Conservation (phyloP, 2,888 invertebrate species). For the Perithous albicinctus region DNA sequence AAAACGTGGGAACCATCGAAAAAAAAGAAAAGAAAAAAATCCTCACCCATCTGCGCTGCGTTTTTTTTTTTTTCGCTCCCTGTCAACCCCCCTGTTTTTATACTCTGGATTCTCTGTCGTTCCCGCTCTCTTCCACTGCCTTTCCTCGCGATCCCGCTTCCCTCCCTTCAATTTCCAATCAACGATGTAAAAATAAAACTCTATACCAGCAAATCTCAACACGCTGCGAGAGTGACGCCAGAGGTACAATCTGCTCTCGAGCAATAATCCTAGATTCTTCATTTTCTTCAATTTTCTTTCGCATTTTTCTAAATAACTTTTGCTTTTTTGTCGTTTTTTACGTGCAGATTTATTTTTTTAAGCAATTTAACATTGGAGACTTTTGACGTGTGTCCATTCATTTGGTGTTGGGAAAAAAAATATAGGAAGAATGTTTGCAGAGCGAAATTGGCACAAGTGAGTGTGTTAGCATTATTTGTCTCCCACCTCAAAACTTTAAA, state of each 20-base stretch:
- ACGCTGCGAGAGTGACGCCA: neutral
- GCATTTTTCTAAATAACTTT: neutral
- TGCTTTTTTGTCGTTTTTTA: neutral
- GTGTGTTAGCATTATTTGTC: no score
- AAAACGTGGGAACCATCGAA: no score
- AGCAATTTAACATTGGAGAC: neutral
- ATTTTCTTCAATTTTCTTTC: neutral
- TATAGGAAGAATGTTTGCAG: no score
- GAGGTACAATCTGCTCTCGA: neutral
- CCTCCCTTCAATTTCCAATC: constrained; percentile 45
- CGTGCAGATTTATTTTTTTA: neutral
- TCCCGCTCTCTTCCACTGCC: neutral
- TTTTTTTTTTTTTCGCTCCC: neutral
- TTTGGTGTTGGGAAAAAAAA: no score
- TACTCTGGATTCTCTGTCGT: neutral
- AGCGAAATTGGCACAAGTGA: no score
- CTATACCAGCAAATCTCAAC: constrained; percentile 12
- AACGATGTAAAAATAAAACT: constrained; percentile 40
- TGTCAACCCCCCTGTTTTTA: constrained; percentile 26
- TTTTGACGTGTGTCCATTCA: no score
- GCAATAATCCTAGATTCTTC: neutral
- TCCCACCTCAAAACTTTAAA: no score
- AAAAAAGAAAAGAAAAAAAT: neutral
- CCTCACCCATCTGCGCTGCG: neutral
- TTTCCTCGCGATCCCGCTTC: neutral